Evolutionary conservation across 2,113 vertebrate species (phyloP).

Genomic region (Seriola rivoliana): DNA sequence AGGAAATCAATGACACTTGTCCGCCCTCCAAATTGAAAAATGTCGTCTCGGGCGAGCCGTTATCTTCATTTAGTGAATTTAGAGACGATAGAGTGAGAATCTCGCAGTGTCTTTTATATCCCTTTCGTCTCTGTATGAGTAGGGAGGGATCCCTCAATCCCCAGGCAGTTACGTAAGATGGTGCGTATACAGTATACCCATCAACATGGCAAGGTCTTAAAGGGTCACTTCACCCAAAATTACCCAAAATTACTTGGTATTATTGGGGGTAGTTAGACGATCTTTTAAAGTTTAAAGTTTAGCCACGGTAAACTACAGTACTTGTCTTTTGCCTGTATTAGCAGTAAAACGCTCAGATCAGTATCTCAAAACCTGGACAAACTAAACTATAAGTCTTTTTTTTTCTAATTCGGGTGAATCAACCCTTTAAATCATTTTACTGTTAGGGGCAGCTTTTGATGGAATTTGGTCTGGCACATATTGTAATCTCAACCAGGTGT

Average conservation of each 20-base stretch:
- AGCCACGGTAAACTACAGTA: neutral
- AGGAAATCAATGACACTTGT: slow-evolving; percentile 61
- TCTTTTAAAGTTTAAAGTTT: too few relatives aligned
- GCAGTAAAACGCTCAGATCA: neutral
- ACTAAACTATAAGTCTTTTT: neutral
- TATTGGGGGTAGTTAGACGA: too few relatives aligned
- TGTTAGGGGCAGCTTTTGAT: too few relatives aligned
- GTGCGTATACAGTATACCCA: neutral
- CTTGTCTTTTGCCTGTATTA: too few relatives aligned
- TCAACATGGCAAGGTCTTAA: neutral
- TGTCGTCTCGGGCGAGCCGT: slow-evolving; percentile 31
- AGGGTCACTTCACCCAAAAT: neutral
- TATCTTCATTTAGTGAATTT: slow-evolving; percentile 51
- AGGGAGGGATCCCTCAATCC: slow-evolving; percentile 4
- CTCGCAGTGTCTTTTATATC: slow-evolving; percentile 2
- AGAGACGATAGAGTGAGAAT: slow-evolving; percentile 9
- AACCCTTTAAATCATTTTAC: neutral
- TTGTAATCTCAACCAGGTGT: neutral
- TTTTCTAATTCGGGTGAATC: neutral
- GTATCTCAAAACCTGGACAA: neutral
- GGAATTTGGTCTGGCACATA: neutral
- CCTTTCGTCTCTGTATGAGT: slow-evolving; percentile 20
- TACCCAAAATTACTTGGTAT: neutral
- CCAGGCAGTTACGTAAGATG: slow-evolving; percentile 22
- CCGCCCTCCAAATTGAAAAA: slow-evolving; percentile 52